These are phyloP conservation scores for Pharmacophagus antenor DNA, from an alignment of 2,888 invertebrate genomes.

Conservation along the genomic window DNA sequence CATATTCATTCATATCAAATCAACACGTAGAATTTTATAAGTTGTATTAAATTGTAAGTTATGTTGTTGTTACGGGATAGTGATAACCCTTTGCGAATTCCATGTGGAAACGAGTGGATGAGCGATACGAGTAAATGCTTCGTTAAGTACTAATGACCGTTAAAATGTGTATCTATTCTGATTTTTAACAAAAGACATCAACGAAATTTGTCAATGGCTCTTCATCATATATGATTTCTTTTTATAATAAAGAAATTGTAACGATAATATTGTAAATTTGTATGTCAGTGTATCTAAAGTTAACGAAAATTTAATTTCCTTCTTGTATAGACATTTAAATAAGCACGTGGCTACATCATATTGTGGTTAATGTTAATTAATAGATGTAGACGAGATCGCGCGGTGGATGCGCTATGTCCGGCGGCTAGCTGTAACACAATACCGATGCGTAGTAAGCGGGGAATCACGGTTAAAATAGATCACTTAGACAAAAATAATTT, in stretches of 20 bases:
- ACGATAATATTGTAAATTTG: too few species aligned
- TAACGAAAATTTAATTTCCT: too few species aligned
- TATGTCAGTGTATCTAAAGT: not conserved
- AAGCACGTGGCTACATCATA: constrained; percentile 25
- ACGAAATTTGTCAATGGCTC: constrained; percentile 18
- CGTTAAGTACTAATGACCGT: not conserved
- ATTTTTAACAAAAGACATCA: constrained; percentile 34
- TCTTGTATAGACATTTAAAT: too few species aligned
- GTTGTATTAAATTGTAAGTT: too few species aligned
- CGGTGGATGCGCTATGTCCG: constrained; percentile 61
- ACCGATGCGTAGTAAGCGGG: constrained; percentile 50
- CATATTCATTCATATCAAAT: not conserved
- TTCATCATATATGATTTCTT: not conserved
- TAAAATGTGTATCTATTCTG: not conserved
- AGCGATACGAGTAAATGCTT: not conserved
- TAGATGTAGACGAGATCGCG: constrained; percentile 54
- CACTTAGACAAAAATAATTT: not conserved
- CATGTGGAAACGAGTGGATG: not conserved
- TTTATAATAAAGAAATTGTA: too few species aligned
- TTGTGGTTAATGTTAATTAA: constrained; percentile 41
- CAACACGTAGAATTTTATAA: not conserved
- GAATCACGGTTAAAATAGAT: constrained; percentile 31
- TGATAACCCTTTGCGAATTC: too few species aligned
- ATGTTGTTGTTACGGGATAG: too few species aligned
- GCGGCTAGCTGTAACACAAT: constrained; percentile 60